Percentiles rank a stretch among this genome's conserved stretches.
Conservation (phyloP, 1,140 invertebrate species). For the Sycophaga agraensis region DNA sequence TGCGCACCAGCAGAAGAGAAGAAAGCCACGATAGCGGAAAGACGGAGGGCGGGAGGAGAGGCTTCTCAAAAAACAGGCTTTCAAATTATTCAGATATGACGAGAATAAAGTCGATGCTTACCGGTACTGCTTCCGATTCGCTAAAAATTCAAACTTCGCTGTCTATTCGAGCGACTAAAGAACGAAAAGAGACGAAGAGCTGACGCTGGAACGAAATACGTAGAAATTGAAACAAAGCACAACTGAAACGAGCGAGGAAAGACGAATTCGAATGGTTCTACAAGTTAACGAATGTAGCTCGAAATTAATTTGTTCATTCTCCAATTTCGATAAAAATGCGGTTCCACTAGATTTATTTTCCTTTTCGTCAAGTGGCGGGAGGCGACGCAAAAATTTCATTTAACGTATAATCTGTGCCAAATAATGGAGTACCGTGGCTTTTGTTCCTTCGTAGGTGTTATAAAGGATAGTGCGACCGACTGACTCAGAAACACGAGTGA, state of each 20-base stretch:
- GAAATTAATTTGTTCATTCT: constrained; percentile 5
- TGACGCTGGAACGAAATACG: constrained; percentile 6
- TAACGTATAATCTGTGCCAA: constrained; percentile 45
- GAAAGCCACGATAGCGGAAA: not conserved
- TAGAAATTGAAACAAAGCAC: not conserved
- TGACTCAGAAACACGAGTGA: constrained; percentile 2
- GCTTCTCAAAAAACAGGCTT: too few species aligned
- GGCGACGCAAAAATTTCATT: constrained; percentile 15
- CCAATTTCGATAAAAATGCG: not conserved
- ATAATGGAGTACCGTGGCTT: constrained; percentile 44
- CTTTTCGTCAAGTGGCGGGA: not conserved
- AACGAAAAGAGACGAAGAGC: constrained; percentile 12
- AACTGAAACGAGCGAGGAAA: constrained; percentile 1
- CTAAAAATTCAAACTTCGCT: too few species aligned
- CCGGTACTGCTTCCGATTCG: too few species aligned
- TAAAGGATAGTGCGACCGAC: constrained; percentile 15
- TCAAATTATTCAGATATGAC: too few species aligned
- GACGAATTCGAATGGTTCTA: not conserved
- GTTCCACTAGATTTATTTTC: not conserved
- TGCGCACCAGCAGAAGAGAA: not conserved
- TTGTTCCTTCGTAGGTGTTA: constrained; percentile 45
- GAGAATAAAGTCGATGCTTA: too few species aligned
- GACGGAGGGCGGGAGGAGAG: not conserved
- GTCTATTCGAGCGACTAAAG: not conserved
- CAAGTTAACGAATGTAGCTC: not conserved